These are phyloP conservation scores for Todiramphus chloris DNA, from an alignment of 2,113 vertebrate species.

Conservation along the genomic window DNA sequence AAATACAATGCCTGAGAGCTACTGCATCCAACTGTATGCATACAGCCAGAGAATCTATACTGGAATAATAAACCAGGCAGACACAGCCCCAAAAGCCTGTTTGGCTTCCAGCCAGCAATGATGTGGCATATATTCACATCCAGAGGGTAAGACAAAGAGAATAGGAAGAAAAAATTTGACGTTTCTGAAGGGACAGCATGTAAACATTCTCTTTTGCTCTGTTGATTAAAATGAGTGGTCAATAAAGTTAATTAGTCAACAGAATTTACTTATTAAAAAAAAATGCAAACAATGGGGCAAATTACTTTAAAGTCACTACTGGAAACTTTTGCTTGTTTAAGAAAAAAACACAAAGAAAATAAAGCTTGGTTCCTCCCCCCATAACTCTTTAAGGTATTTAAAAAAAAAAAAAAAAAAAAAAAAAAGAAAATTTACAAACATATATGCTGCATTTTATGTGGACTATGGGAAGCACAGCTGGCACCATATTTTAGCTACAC, in stretches of 20 bases:
- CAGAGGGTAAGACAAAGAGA: not conserved
- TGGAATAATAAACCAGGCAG: not conserved
- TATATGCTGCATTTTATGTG: not conserved
- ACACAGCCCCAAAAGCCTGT: not conserved
- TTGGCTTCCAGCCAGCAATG: not conserved
- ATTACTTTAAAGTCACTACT: not conserved
- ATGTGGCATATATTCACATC: not conserved
- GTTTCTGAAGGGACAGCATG: not conserved
- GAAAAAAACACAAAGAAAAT: not conserved
- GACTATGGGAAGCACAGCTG: not conserved
- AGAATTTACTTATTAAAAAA: not conserved
- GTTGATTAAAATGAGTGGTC: not conserved
- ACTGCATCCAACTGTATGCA: not conserved
- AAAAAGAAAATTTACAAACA: not conserved
- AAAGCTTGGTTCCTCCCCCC: not conserved
- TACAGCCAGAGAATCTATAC: not conserved
- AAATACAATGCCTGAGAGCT: not conserved
- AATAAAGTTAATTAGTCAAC: not conserved
- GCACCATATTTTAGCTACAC: not conserved
- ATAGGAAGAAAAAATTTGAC: not conserved
- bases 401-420: not conserved
- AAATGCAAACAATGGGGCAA: not conserved
- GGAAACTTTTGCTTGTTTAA: not conserved
- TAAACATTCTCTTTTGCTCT: not conserved
- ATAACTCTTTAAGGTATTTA: not conserved